Base-by-base conservation (phyloP, 2,113 vertebrate species). In the Daubentonia madagascariensis region DNA sequence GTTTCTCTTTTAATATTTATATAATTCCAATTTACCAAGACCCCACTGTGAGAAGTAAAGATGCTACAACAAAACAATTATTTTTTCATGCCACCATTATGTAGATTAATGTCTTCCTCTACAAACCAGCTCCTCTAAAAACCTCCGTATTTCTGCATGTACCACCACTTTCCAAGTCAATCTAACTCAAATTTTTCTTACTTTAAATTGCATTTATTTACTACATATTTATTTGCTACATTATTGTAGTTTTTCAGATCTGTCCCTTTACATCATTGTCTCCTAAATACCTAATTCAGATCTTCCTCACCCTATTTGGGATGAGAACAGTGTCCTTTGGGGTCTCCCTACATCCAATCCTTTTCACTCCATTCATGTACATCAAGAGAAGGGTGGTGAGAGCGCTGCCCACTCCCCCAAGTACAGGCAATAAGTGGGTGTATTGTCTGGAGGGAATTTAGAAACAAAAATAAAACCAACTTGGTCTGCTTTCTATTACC, bases 1-100 rank as follows among this genome's bases (percentile, higher is more conserved):
- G 48, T 95, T 93, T 89, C 28, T 75, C 52, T 89, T 81, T 97
- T 23, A 78, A 65, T 78, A 89, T 76, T 93, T 81, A 79, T 30
- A 28, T 67, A 91, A 93, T 67, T 94, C 8, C 43, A 95, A 80
- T 86, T 65, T 84, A 88, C 40, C n/a, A 93, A 87, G 22, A 95
- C 2, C 7, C 14, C 22, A 87, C 14, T 25, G 9, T 70, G 48
- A 79, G 18, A 78, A 81, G 59, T 20, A 96, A 80, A 76, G 52
- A 96, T 13, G 30, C 5, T 30, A 76, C 5, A 54, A 17, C 67
- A 32, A 84, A 95, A 52, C 28, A 85, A 68, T 23, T 80, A 73
- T 78, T 86, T 43, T 91, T 85, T 81, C 65, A 83, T 12, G 40
- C 35, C n/a, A 68, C 48, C 35, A 72, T 83, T 73, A 85, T 61